Conservation (phyloP, 2,888 invertebrate species). For the Mantis religiosa region DNA sequence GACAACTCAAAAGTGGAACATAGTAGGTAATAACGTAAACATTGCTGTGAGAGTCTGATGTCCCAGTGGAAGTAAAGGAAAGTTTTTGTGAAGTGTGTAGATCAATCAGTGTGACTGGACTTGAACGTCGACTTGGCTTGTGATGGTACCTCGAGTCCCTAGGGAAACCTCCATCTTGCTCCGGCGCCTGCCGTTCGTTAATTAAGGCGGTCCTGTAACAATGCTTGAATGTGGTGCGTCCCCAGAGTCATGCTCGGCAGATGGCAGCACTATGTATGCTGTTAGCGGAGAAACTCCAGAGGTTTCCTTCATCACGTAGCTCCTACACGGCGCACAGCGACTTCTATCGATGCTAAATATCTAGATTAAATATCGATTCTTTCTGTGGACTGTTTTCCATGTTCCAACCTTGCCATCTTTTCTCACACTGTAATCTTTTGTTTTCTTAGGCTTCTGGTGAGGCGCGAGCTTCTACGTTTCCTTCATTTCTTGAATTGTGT, state of each 20-base stretch:
- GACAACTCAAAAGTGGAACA: too few species aligned
- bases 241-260: background rate
- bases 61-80: background rate
- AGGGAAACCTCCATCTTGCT: slow-evolving; percentile 8
- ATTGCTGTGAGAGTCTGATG: too few species aligned
- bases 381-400: background rate
- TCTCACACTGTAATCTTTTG: too few species aligned
- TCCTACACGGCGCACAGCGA: background rate
- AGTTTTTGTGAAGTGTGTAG: background rate
- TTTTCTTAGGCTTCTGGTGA: too few species aligned
- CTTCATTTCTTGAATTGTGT: too few species aligned
- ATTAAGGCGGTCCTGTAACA: background rate
- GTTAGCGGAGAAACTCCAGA: background rate
- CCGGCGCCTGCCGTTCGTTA: background rate
- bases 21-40: too few species aligned
- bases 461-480: too few species aligned
- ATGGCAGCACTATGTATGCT: background rate
- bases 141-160: background rate
- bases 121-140: background rate
- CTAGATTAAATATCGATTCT: background rate
- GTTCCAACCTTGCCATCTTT: background rate
- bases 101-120: background rate
- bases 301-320: background rate
- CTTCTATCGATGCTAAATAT: background rate
- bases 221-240: background rate